These are phyloP conservation scores for Diploscapter pachys DNA, from an alignment of 1,140 invertebrate species.

Conservation along the genomic window DNA sequence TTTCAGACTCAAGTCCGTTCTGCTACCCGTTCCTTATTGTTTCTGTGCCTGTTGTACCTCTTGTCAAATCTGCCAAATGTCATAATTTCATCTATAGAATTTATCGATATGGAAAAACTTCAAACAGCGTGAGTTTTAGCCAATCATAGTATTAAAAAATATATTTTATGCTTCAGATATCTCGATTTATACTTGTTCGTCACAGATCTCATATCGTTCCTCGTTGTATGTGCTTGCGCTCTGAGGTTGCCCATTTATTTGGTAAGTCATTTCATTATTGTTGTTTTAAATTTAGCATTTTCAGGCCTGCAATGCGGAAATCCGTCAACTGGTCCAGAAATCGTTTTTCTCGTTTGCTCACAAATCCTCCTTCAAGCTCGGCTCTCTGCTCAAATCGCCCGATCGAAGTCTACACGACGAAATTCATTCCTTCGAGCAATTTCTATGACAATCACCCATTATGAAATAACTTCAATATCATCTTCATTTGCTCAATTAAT, in stretches of 20 bases:
- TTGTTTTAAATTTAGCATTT: not conserved
- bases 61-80: constrained; percentile 26
- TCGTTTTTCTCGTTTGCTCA: no score
- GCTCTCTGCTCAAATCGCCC: no score
- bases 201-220: constrained; percentile 18
- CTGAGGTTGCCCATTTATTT: constrained; percentile 30
- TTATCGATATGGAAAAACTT: constrained; percentile 20
- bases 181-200: constrained; percentile 26
- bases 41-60: constrained; percentile 22
- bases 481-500: no score
- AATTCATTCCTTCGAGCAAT: no score
- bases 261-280: constrained; percentile 6
- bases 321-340: constrained; percentile 11
- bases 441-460: no score
- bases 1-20: constrained; percentile 30
- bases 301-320: constrained; percentile 28
- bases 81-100: constrained; percentile 25
- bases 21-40: constrained; percentile 19
- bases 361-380: no score
- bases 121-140: constrained; percentile 12
- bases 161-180: constrained; percentile 14
- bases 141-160: not conserved
- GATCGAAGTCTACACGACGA: no score
- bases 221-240: constrained; percentile 23
- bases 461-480: no score